Evolutionary conservation across 2,888 invertebrate genomes (phyloP).

Genomic region (Hyposoter dolosus): DNA sequence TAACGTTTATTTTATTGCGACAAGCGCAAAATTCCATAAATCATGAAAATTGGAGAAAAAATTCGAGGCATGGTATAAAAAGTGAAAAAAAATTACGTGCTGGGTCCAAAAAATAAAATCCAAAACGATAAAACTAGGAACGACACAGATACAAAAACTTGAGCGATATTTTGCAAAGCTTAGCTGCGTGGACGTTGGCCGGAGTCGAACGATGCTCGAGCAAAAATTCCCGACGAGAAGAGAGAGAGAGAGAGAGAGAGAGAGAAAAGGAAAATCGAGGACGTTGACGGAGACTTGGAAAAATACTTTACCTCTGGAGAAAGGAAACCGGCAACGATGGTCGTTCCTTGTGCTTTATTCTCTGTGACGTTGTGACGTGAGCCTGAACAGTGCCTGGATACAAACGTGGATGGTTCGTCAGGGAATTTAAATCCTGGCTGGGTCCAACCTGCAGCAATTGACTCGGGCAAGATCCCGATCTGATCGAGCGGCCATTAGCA

Average conservation of each 20-base stretch:
- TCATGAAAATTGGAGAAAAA: neutral
- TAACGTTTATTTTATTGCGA: neutral
- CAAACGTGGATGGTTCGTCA: slow-evolving; percentile 81
- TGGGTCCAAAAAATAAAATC: slow-evolving; percentile 7
- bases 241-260: slow-evolving; percentile 4
- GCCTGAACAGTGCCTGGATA: slow-evolving; percentile 84
- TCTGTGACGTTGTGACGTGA: slow-evolving; percentile 86
- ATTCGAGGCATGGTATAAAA: neutral
- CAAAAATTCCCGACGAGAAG: slow-evolving; percentile 13
- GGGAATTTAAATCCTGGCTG: slow-evolving; percentile 85
- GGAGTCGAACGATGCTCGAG: neutral
- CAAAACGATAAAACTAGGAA: neutral
- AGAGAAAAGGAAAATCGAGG: slow-evolving; percentile 1
- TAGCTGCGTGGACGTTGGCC: slow-evolving; percentile 26
- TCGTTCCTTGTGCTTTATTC: slow-evolving; percentile 89
- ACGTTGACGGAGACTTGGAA: slow-evolving; percentile 32
- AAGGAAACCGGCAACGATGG: slow-evolving; percentile 84
- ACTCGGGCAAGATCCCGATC: slow-evolving; percentile 97
- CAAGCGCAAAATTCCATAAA: neutral
- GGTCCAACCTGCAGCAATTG: slow-evolving; percentile 92
- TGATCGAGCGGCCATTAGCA: slow-evolving; percentile 81
- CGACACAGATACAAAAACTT: neutral
- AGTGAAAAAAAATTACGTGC: slow-evolving; percentile 24
- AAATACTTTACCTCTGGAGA: slow-evolving; percentile 85
- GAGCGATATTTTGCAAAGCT: slow-evolving; percentile 14